Base-by-base conservation (phyloP, 2,797 vertebrate genomes). In the Characodon lateralis region DNA sequence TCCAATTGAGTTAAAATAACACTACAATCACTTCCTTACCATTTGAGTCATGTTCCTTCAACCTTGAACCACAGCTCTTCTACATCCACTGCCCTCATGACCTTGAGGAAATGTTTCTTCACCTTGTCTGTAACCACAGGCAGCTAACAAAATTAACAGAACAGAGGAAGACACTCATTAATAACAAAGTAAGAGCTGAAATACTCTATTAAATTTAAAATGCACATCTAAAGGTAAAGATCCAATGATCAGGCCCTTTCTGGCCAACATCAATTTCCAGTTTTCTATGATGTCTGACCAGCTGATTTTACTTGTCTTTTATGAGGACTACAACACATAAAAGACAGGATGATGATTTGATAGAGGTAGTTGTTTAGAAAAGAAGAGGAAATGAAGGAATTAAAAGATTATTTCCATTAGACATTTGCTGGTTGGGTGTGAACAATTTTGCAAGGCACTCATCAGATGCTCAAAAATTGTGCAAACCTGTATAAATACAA, bases 11-110 rank as follows among this genome's bases (percentile, higher is more conserved):
- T 35, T 35, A 46, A 7, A 46, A 46, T 18, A 65, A 6, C 71
- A 66, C 6, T 12, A 55, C 0, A 0, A 56, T 16, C 1, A 0
- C 9, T 72, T 5, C 41, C 97, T 96, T 88, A 99, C 98, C 98
- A 99, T 95, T 99, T 99, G 78, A 99, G 95, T 2, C 98, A 96
- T 56, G 95, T 97, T 72, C 98, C 98, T 95, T 99, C 98, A 3
- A 97, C 98, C 91, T 99, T 98, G 80, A 99, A 99, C 98, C 98
- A 99, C 95, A 99, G 98, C 94, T 99, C 98, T 91, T 96, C 96
- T 81, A 96, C 95, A 35, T 98, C 97, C 76, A 99, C 98, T 63
- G 96, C 93, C 89, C 92, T 97, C 96, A 99, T 96, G 83, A 96
- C 97, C 93, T 98, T 99, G 86, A 97, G 97, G 92, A 99, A 99